A percentile compares a stretch with the other conserved stretches of the same genome.
Conservation (phyloP, 2,888 invertebrate genomes). For the Calameuta idolon region DNA sequence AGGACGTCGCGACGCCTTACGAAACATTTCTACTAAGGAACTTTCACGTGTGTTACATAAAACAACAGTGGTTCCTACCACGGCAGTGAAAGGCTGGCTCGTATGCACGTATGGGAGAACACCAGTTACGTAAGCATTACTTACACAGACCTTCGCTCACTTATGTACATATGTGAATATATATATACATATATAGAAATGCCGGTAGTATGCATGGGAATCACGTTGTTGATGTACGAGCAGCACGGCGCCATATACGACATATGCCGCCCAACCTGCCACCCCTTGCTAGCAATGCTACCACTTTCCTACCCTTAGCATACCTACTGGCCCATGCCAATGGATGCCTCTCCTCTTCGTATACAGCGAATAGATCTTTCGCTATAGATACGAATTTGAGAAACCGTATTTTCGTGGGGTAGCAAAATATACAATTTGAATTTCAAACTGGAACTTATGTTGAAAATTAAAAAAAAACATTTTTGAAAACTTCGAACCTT, state of each 20-base stretch:
- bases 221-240: constrained; percentile 60
- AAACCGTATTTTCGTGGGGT: neutral
- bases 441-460: neutral
- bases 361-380: neutral
- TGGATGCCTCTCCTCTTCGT: neutral
- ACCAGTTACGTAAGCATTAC: constrained; percentile 10
- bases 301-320: constrained; percentile 14
- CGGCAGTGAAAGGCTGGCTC: neutral
- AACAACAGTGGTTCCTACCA: neutral
- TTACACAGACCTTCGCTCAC: neutral
- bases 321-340: neutral
- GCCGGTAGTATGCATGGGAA: constrained; percentile 55
- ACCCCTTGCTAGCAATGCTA: constrained; percentile 10
- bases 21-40: neutral
- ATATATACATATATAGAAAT: constrained; percentile 29
- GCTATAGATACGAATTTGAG: neutral
- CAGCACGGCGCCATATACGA: constrained; percentile 43
- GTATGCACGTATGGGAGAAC: constrained; percentile 28
- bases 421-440: neutral
- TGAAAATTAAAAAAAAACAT: neutral
- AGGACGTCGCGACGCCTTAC: neutral
- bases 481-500: neutral
- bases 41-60: neutral
- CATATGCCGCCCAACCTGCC: constrained; percentile 42
- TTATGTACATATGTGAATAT: neutral